Evolutionary conservation across 2,888 invertebrate species (phyloP).

Genomic region (Scotopteryx bipunctaria): DNA sequence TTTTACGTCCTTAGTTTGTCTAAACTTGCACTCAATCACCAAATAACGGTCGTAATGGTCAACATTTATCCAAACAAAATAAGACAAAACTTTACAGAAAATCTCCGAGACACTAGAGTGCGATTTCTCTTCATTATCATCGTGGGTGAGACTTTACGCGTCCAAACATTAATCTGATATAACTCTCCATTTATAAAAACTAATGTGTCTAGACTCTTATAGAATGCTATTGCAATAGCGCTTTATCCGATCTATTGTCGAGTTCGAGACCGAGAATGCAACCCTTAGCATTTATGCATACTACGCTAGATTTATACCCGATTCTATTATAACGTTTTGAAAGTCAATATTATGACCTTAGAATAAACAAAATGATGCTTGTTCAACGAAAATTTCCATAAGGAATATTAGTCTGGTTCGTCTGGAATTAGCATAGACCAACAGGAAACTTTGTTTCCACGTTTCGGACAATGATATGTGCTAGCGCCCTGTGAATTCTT

Average conservation of each 20-base stretch:
- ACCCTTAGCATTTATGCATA: slow-evolving; percentile 30
- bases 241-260: slow-evolving; percentile 32
- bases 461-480: slow-evolving; percentile 33
- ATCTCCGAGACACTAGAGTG: slow-evolving; percentile 10
- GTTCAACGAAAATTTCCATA: slow-evolving; percentile 21
- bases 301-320: slow-evolving; percentile 15
- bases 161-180: slow-evolving; percentile 23
- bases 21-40: slow-evolving; percentile 24
- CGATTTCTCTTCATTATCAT: slow-evolving; percentile 25
- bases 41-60: neutral
- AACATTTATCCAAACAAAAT: neutral
- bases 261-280: slow-evolving; percentile 29
- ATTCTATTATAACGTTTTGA: slow-evolving; percentile 27
- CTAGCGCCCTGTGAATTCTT: slow-evolving; percentile 31
- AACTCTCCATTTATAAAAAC: slow-evolving; percentile 33
- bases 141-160: slow-evolving; percentile 17
- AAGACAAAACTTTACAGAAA: slow-evolving; percentile 1
- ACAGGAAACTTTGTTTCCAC: slow-evolving; percentile 34
- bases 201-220: slow-evolving; percentile 30
- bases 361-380: slow-evolving; percentile 22
- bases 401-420: slow-evolving; percentile 28
- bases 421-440: slow-evolving; percentile 32
- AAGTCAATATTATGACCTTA: slow-evolving; percentile 24
- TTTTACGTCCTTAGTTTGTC: slow-evolving; percentile 49
- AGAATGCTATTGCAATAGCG: slow-evolving; percentile 30